A percentile compares a stretch with the other conserved stretches of the same genome.
phyloP scores from a whole-genome alignment of 2,797 vertebrate species.

The Peromyscus aztecus region DNA sequence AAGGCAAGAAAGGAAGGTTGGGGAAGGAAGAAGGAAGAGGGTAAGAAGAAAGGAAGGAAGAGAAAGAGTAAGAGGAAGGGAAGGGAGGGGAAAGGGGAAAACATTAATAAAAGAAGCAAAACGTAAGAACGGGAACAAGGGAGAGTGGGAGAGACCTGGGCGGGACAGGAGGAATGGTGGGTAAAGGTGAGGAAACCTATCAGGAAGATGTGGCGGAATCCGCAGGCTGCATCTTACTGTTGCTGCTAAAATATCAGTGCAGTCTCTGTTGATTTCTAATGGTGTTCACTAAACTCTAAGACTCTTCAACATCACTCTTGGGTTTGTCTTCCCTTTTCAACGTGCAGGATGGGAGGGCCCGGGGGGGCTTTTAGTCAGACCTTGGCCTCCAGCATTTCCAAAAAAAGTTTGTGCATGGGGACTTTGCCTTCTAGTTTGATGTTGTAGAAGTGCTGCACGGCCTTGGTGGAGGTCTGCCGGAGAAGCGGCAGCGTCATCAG shows the following conservation, averaged over 20 bases:
- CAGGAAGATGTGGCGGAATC: conserved; percentile 89
- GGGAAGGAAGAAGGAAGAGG: conserved; percentile 84
- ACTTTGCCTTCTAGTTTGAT: conserved; percentile 99
- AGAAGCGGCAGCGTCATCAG: conserved; percentile 99
- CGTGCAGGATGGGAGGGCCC: conserved; percentile 86
- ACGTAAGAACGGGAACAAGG: background rate
- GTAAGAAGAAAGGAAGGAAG: conserved; percentile 76
- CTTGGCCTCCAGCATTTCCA: conserved; percentile 99
- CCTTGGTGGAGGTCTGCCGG: conserved; percentile 99
- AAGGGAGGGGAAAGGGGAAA: conserved; percentile 82
- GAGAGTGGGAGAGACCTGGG: background rate
- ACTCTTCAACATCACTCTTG: conserved; percentile 89
- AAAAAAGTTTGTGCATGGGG: conserved; percentile 99
- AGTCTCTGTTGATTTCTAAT: conserved; percentile 90
- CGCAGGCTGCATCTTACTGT: conserved; percentile 94
- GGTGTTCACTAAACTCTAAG: conserved; percentile 90
- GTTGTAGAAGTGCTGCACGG: conserved; percentile 99
- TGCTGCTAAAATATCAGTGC: conserved; percentile 92
- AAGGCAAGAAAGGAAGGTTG: conserved; percentile 84
- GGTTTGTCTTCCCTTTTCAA: conserved; percentile 87
- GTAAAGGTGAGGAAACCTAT: conserved; percentile 88
- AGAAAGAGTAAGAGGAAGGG: conserved; percentile 79
- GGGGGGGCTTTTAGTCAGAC: conserved; percentile 93
- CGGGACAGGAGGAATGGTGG: conserved; percentile 71
- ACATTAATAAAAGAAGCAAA: background rate